Percentiles rank a stretch among this genome's conserved stretches.
Conservation (phyloP, 2,113 vertebrate genomes). For the Malurus melanocephalus region DNA sequence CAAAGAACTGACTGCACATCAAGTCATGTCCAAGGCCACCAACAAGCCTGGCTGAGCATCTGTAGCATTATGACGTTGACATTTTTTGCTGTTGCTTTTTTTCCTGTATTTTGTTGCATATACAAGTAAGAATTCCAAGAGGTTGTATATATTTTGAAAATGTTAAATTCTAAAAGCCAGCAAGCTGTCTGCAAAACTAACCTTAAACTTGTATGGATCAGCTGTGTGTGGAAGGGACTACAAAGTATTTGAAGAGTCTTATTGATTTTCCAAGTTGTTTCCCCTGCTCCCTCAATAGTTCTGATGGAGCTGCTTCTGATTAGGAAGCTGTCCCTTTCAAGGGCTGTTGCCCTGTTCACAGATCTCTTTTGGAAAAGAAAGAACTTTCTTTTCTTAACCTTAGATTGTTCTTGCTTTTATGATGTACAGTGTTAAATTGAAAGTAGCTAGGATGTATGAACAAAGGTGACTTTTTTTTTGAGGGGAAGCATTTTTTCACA, state of each 20-base stretch:
- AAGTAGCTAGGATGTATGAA: slow-evolving; percentile 1
- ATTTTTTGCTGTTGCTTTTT: neutral
- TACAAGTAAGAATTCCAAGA: neutral
- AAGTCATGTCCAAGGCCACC: neutral
- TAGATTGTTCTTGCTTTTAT: slow-evolving; percentile 31
- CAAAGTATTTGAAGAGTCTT: neutral
- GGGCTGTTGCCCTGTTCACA: neutral
- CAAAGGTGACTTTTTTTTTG: slow-evolving; percentile 2
- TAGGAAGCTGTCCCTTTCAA: neutral
- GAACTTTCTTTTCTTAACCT: slow-evolving; percentile 25
- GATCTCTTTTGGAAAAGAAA: neutral
- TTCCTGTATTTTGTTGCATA: neutral
- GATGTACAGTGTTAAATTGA: slow-evolving; percentile 3
- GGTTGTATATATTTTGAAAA: neutral
- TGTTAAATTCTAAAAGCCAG: neutral
- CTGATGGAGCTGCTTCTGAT: neutral
- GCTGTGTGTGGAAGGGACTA: neutral
- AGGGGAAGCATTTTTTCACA: slow-evolving; percentile 16
- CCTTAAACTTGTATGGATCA: neutral
- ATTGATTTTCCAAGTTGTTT: neutral
- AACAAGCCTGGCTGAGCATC: neutral
- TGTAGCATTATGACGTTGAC: accelerated
- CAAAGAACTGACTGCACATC: neutral
- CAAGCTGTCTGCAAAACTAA: neutral
- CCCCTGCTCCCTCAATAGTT: neutral